Conservation (phyloP, 1,140 invertebrate genomes). For the Drosophila asahinai region DNA sequence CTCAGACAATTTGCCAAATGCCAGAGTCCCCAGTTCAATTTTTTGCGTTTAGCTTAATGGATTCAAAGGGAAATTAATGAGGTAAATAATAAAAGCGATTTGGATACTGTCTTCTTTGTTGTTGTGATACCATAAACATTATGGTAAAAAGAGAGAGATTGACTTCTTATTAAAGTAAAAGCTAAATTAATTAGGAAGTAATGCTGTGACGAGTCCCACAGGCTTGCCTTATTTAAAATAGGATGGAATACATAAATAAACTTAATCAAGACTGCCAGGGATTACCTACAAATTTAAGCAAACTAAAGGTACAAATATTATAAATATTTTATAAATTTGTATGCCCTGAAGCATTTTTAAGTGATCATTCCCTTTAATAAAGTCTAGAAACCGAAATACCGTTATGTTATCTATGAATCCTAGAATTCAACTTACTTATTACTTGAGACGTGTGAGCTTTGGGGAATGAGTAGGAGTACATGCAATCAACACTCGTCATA, state of each 20-base stretch:
- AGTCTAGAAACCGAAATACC: not conserved
- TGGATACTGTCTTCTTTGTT: not conserved
- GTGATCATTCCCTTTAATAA: no score
- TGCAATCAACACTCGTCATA: slow-evolving; percentile 48
- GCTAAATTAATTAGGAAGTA: not conserved
- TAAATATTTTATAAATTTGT: no score
- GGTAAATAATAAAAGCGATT: slow-evolving; percentile 7
- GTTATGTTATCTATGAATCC: not conserved
- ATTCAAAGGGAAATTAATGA: slow-evolving; percentile 30
- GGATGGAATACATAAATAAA: no score
- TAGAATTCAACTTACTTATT: slow-evolving; percentile 19
- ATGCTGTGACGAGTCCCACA: no score
- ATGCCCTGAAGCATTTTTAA: no score
- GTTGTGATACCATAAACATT: not conserved
- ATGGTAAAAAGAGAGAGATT: no score
- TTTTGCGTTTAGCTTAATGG: slow-evolving; percentile 23
- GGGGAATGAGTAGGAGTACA: slow-evolving; percentile 9
- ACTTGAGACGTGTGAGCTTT: not conserved
- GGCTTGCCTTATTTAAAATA: no score
- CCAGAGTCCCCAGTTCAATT: slow-evolving; percentile 20
- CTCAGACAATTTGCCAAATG: slow-evolving; percentile 57
- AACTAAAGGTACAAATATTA: no score
- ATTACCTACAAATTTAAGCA: no score
- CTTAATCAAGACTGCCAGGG: no score
- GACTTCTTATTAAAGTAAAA: not conserved